Evolutionary conservation across 2,888 invertebrate genomes (phyloP), one percentile per base, ranked within the genome.

Genomic region (Thelaira solivaga): DNA sequence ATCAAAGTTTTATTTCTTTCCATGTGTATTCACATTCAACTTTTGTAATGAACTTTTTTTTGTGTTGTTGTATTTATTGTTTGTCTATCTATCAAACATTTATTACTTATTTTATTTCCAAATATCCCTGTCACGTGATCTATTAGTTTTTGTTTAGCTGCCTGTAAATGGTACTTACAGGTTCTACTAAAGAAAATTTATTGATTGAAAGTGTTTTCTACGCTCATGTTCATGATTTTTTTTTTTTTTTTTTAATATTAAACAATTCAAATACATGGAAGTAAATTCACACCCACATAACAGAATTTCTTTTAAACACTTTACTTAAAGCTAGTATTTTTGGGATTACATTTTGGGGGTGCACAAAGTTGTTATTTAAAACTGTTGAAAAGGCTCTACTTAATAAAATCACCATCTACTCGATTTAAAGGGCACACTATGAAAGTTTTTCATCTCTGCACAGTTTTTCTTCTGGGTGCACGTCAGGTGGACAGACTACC

Each of bases 111-210:
- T n/a, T n/a, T n/a, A 26, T 55, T 72, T 65, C 36, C 45, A 74
- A 74, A 74, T 62, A 72, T 61, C 47, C 69, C 61, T 65, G 74
- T 74, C 78, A 74, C 74, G 78, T 78, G 78, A 78, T 78, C 69
- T 78, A 78, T 74, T 69, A 69, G 51, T 61, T 73, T 49, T 45
- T 34, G 26, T 26, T 62, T 18, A 11, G 6, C 39, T 68, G 57
- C 26, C 34, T 61, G 24, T 11, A 26, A 45, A 62, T 36, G 18
- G 53, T 29, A 34, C 18, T 39, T 34, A 16, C 20, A 24, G 11
- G 36, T 47, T 64, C 10, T 22, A n/a, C 4, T 13, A 18, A 2
- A 10, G 13, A 24, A 53, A 36, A 47, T 55, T 22, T 64, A 71
- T 71, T 36, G 71, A 61, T 62, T 71, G 26, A 20, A 36, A 53